Evolutionary conservation across 2,113 vertebrate genomes (phyloP).

Genomic region (Octodon degus): DNA sequence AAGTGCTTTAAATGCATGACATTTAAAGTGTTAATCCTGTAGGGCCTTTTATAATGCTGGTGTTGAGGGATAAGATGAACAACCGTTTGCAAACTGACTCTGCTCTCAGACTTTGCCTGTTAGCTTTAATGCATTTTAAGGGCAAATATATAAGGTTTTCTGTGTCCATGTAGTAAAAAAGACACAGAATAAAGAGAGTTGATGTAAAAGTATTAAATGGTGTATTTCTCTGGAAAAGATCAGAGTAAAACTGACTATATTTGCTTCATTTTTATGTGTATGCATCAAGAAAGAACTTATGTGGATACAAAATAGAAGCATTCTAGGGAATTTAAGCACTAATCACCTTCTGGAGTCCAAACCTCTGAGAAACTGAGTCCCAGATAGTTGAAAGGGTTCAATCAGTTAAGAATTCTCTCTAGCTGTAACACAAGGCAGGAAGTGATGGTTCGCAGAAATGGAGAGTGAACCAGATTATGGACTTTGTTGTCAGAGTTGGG

Average conservation of each 20-base stretch:
- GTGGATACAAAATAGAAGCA: background rate
- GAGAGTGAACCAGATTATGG: background rate
- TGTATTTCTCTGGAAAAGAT: background rate
- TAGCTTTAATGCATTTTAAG: conserved; percentile 48
- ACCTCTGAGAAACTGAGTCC: background rate
- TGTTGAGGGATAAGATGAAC: conserved; percentile 63
- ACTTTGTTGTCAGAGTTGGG: background rate
- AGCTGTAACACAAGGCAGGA: background rate
- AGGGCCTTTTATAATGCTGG: conserved; percentile 61
- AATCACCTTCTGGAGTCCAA: background rate
- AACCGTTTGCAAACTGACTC: conserved; percentile 5
- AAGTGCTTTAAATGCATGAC: conserved; percentile 66
- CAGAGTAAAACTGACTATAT: background rate
- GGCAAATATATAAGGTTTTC: conserved; percentile 38
- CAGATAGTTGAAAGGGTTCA: background rate
- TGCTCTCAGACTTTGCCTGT: background rate
- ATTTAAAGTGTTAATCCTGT: conserved; percentile 75
- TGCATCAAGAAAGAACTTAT: background rate
- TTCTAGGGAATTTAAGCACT: background rate
- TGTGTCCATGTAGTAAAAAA: background rate
- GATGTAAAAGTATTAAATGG: background rate
- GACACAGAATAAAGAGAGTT: background rate
- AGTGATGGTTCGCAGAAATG: background rate
- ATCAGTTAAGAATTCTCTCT: conserved; percentile 1
- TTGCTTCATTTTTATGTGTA: background rate